Evolutionary conservation across 2,113 vertebrate genomes (phyloP).

Genomic region (Protobothrops flavoviridis): DNA sequence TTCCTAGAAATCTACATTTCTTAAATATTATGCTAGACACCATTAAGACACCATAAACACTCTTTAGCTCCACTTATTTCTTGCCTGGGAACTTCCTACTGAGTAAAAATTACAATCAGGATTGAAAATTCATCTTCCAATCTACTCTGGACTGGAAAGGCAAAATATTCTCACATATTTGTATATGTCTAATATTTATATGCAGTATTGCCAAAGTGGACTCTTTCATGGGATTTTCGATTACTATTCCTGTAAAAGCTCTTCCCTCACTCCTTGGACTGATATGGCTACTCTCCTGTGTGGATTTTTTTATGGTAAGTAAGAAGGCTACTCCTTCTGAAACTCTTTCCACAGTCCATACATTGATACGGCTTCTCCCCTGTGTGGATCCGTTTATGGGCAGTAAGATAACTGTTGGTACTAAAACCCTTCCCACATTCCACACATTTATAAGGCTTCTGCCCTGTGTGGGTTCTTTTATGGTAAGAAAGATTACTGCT

Average conservation of each 20-base stretch:
- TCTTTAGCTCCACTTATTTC: not conserved
- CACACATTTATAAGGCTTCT: not conserved
- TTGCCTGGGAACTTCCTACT: not conserved
- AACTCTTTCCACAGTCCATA: not conserved
- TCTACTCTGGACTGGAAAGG: not conserved
- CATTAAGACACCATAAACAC: not conserved
- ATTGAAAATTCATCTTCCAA: not conserved
- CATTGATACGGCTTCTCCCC: not conserved
- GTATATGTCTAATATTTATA: not conserved
- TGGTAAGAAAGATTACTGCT: not conserved
- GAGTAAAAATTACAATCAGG: not conserved
- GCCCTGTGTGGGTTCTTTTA: not conserved
- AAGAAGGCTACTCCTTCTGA: not conserved
- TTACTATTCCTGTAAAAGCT: not conserved
- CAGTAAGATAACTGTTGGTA: not conserved
- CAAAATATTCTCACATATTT: not conserved
- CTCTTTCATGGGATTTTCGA: not conserved
- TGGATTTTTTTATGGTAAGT: not conserved
- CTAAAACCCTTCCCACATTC: not conserved
- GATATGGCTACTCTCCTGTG: not conserved
- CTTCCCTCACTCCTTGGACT: not conserved
- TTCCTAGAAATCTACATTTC: not conserved
- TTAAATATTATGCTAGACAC: not conserved
- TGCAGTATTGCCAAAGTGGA: not conserved
- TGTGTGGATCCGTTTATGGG: not conserved